These are phyloP conservation scores for Montipora foliosa DNA, from an alignment of 64 coral and sea anemone species.

Conservation along the genomic window DNA sequence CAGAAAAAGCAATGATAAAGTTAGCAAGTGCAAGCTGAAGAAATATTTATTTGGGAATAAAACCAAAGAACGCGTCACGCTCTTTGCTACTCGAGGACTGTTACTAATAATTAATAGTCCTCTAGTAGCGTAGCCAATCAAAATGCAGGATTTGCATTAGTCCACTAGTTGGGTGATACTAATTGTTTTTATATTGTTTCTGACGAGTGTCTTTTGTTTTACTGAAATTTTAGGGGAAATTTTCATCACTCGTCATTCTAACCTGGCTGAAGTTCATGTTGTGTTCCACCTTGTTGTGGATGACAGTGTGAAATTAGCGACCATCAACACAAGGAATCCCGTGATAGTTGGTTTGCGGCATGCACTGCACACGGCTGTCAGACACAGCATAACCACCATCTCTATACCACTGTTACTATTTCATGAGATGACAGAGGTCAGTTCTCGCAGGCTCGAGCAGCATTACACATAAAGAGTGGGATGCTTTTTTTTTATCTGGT, in stretches of 20 bases:
- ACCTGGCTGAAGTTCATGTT: conserved; percentile 89
- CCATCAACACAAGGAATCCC: conserved; percentile 83
- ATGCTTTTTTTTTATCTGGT: no score
- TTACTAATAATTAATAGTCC: no score
- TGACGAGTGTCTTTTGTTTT: not conserved
- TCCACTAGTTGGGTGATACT: no score
- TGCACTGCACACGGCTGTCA: conserved; percentile 89
- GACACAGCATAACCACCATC: conserved; percentile 91
- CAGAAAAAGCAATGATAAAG: no score
- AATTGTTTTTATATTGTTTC: not conserved
- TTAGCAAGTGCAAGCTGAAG: no score
- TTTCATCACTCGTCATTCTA: conserved; percentile 95
- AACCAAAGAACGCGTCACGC: no score
- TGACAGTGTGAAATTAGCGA: conserved; percentile 77
- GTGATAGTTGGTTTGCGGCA: conserved; percentile 85
- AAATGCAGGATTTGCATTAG: no score
- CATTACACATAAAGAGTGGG: no score
- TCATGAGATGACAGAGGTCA: conserved; percentile 96
- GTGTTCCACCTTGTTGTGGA: conserved; percentile 98
- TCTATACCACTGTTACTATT: conserved; percentile 92
- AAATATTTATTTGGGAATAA: no score
- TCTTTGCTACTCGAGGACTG: no score
- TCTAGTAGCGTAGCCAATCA: no score
- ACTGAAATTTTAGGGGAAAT: conserved; percentile 78
- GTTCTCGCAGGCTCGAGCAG: not conserved